Evolutionary conservation across 2,888 invertebrate species (phyloP), one percentile per base, ranked within the genome.

Genomic region (Chymomyza amoena): DNA sequence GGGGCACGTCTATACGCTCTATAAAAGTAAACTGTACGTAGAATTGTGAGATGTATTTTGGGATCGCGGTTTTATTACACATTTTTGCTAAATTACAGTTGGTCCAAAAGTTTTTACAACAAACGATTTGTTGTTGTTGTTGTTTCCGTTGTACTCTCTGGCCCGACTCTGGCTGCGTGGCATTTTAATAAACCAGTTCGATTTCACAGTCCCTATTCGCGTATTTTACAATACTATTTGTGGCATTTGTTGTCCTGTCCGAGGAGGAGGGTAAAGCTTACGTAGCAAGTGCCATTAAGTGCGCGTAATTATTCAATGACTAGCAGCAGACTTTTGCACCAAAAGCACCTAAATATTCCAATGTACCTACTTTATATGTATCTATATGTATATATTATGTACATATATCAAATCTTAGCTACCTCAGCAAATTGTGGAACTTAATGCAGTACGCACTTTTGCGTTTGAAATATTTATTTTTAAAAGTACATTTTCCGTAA

Each of bases 281-380:
- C 74, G 75, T 82, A 78, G 84, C 77, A 76, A 77, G 80, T 81
- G 74, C 82, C 82, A 85, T 88, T 90, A 89, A 90, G 88, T 89
- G 85, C 88, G 80, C 78, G 89, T 86, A 90, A 90, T 90, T 90
- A 89, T 89, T 90, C 89, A 90, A 87, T 88, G 87, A 82, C 84
- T 79, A 61, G 60, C 15, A 51, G 9, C 16, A 10, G 15, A 62
- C 6, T 4, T 20, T 54, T 39, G 20, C 13, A 16, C 51, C 50
- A 76, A 72, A 78, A 75, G 68, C 63, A 54, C 61, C 18, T 45
- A 72, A 76, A 78, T 68, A 13, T 45, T 13, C 10, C 39, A 3
- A 32, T 32, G 32, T 32, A 32, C 32, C n/a, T n/a, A n/a, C n/a
- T n/a, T n/a, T 13, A 45, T 0, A 45, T 36, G 9, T 9, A 36